These are phyloP conservation scores for Myzus persicae DNA, from an alignment of 1,140 invertebrate species.

Conservation along the genomic window DNA sequence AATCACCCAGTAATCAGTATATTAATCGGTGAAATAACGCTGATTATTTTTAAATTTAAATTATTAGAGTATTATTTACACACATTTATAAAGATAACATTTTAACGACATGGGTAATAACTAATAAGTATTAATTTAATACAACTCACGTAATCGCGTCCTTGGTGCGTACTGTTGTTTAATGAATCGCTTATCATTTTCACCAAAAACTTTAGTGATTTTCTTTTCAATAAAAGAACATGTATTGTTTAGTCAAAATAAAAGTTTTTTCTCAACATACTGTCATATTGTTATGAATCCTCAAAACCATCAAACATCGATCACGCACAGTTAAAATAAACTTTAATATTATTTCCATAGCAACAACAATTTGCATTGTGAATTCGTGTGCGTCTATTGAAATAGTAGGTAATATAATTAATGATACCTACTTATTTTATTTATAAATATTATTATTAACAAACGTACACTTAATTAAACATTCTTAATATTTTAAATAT, in stretches of 20 bases:
- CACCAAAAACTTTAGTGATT: neutral
- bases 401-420: no score
- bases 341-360: slow-evolving; percentile 35
- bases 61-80: slow-evolving; percentile 28
- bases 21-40: neutral
- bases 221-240: neutral
- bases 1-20: neutral
- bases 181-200: slow-evolving; percentile 28
- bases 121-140: neutral
- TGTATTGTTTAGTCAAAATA: neutral
- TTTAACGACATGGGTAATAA: neutral
- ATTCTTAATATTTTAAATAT: neutral
- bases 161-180: slow-evolving; percentile 10
- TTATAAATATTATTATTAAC: neutral
- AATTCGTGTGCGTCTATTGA: neutral
- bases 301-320: slow-evolving; percentile 21
- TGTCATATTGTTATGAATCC: neutral
- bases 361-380: neutral
- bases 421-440: neutral
- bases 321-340: slow-evolving; percentile 13
- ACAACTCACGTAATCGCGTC: slow-evolving; percentile 46
- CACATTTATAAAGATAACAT: neutral
- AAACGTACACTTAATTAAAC: neutral
- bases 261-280: neutral
- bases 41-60: neutral